phyloP scores from a whole-genome alignment of 64 coral and sea anemone species.

The Hydrozoanthus tunicans region DNA sequence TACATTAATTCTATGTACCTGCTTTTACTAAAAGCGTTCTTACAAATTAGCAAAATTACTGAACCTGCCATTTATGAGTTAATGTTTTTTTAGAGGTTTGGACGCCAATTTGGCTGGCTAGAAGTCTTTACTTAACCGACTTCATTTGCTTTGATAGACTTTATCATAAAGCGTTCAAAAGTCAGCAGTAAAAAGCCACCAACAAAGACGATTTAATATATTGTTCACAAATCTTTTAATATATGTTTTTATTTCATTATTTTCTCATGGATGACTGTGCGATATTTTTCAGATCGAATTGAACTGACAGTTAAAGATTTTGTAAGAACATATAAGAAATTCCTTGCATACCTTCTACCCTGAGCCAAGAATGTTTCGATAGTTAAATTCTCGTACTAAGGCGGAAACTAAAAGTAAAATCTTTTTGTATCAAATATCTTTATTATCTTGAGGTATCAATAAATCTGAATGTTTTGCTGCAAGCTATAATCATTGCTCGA shows the following conservation, averaged over 20 bases:
- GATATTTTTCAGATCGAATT: neutral
- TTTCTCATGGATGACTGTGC: slow-evolving; percentile 1
- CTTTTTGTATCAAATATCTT: neutral
- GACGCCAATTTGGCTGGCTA: slow-evolving; percentile 31
- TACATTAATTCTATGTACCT: slow-evolving; percentile 56
- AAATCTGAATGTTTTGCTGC: neutral
- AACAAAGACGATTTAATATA: neutral
- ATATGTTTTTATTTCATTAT: neutral
- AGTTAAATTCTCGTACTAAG: neutral
- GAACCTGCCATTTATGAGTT: slow-evolving; percentile 33
- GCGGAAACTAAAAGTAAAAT: neutral
- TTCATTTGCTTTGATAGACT: slow-evolving; percentile 44
- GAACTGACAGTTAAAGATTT: too few relatives aligned
- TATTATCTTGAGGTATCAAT: neutral
- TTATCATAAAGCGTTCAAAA: slow-evolving; percentile 12
- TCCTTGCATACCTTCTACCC: too few relatives aligned
- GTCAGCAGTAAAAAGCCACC: neutral
- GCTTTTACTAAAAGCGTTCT: slow-evolving; percentile 52
- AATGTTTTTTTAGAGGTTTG: slow-evolving; percentile 8
- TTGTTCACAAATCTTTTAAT: neutral
- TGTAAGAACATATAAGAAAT: too few relatives aligned
- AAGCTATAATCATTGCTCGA: neutral
- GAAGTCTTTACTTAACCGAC: slow-evolving; percentile 6
- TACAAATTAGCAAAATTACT: slow-evolving; percentile 39
- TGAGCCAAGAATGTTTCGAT: neutral